These are phyloP conservation scores for Cepphus grylle DNA, from an alignment of 2,113 vertebrate genomes.

Conservation along the genomic window DNA sequence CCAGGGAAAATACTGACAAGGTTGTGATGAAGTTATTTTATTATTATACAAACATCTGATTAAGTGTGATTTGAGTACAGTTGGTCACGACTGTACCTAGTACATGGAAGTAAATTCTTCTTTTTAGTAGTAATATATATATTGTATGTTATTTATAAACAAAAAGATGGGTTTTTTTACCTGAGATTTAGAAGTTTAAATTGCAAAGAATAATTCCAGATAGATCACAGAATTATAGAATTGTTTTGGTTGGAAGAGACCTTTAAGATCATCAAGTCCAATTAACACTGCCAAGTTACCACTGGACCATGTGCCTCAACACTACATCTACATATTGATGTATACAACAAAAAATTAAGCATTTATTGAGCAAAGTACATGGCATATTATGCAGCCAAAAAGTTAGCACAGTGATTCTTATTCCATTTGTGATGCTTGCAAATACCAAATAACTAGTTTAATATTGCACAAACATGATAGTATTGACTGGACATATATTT, in stretches of 20 bases:
- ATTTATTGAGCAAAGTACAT: not conserved
- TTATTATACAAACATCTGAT: not conserved
- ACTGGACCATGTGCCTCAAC: not conserved
- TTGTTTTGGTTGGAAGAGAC: not conserved
- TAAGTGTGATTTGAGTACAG: not conserved
- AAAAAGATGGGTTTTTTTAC: conserved; percentile 28
- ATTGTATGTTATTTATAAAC: conserved; percentile 9
- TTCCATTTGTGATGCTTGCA: not conserved
- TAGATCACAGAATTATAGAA: conserved; percentile 27
- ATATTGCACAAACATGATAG: not conserved
- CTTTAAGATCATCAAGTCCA: not conserved
- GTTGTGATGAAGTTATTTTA: not conserved
- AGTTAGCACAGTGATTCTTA: not conserved
- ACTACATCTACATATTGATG: conserved; percentile 36
- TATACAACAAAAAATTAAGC: not conserved
- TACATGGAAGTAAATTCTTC: not conserved
- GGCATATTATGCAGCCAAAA: not conserved
- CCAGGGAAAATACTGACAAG: not conserved
- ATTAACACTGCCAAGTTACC: not conserved
- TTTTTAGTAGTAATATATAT: not conserved
- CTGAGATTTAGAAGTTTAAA: conserved; percentile 78
- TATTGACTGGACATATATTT: not conserved
- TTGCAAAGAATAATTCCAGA: conserved; percentile 56
- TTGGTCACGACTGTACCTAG: not conserved
- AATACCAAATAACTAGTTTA: not conserved